phyloP scores from a whole-genome alignment of 2,113 vertebrate species.

The Thamnaconus septentrionalis region DNA sequence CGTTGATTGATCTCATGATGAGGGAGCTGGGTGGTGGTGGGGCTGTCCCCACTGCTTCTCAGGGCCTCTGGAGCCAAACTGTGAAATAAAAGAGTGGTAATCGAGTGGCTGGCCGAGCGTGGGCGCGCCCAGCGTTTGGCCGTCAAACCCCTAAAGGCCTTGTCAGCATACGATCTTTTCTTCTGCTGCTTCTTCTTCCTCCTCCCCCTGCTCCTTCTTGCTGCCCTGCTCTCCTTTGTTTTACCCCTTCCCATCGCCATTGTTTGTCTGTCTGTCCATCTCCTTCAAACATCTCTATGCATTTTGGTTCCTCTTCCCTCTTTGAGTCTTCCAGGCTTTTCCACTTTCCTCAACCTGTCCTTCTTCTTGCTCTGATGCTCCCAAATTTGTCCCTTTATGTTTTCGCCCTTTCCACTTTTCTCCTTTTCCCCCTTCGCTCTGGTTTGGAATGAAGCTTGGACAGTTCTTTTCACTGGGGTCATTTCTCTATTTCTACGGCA shows the following conservation, averaged over 20 bases:
- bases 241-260: background rate
- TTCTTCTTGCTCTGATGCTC: too few species aligned
- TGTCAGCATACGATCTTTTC: conserved; percentile 26
- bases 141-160: conserved; percentile 48
- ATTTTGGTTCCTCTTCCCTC: background rate
- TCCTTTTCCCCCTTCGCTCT: too few species aligned
- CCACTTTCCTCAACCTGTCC: too few species aligned
- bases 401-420: too few species aligned
- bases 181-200: conserved; percentile 10
- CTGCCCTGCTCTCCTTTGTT: background rate
- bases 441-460: too few species aligned
- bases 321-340: too few species aligned
- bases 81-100: conserved; percentile 45
- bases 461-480: too few species aligned
- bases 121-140: conserved; percentile 34
- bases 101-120: conserved; percentile 29
- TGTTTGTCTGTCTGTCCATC: too few species aligned
- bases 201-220: background rate
- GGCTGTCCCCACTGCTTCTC: conserved; percentile 4
- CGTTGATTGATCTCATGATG: conserved; percentile 45
- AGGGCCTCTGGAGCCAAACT: conserved; percentile 18
- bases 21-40: conserved; percentile 7
- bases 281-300: too few species aligned
- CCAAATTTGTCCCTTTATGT: too few species aligned
- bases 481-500: too few species aligned